Evolutionary conservation across 1,140 invertebrate species (phyloP), one percentile per base, ranked within the genome.

Genomic region (Drosophila carrolli): DNA sequence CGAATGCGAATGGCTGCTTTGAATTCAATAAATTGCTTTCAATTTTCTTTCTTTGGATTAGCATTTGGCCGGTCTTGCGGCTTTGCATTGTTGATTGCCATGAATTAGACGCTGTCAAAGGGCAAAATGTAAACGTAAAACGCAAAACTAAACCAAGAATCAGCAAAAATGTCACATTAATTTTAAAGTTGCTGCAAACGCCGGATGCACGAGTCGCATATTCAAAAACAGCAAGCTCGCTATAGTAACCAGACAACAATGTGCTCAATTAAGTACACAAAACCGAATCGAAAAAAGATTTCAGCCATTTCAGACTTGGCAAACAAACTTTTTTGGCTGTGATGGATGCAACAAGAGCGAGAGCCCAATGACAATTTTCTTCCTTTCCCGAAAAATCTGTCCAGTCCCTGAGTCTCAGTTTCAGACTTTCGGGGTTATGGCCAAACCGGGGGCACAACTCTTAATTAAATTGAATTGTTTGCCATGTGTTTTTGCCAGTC

Each of bases 391-490:
- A 78, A 65, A 78, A 72, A 53, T 68, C 40, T 66, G 44, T 82
- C 14, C 50, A 58, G 54, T 55, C 53, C 19, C 32, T 23, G 23
- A 23, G 41, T 32, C 29, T 57, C 32, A 29, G 51, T 46, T 48
- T 60, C 37, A 50, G 55, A 53, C 41, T 38, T 60, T 72, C 53
- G 37, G 47, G 59, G 67, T 62, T 68, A 37, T 65, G 57, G 75
- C 41, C 19, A 38, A 38, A 50, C 14, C 1, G 23, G 50, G 41
- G 58, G 65, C 37, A 78, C 70, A 75, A 81, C 78, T 90, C 82
- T 83, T 83, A 90, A 90, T 86, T 90, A 90, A 90, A 90, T 90
- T 86, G 79, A 90, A 90, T 90, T 90, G 86, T 82, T 77, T 79
- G 79, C 75, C 75, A 80, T 77, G 66, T 77, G 78, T 78, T 73